phyloP scores from a whole-genome alignment of 2,888 invertebrate genomes.

The Tenthredo scrophulariae region DNA sequence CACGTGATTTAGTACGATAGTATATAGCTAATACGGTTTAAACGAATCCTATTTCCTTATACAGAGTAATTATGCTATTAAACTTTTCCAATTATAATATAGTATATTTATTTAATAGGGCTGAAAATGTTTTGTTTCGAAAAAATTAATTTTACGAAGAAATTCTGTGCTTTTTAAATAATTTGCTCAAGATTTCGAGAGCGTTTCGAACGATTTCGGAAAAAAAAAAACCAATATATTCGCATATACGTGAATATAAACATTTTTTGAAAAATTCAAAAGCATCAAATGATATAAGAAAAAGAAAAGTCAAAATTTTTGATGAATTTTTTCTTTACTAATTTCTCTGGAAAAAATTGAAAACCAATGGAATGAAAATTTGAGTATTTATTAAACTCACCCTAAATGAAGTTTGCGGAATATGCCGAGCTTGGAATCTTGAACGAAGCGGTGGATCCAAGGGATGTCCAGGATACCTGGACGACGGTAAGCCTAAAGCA shows the following conservation, averaged over 20 bases:
- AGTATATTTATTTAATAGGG: no score
- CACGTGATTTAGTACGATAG: neutral
- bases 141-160: neutral
- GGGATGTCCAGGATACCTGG: slow-evolving; percentile 93
- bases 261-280: neutral
- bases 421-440: slow-evolving; percentile 95
- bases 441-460: slow-evolving; percentile 97
- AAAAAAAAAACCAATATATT: no score
- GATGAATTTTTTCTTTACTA: no score
- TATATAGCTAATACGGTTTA: neutral
- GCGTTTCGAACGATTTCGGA: neutral
- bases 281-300: neutral
- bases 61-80: slow-evolving; percentile 19
- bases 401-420: slow-evolving; percentile 82
- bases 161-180: neutral
- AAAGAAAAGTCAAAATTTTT: no score
- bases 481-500: slow-evolving; percentile 94
- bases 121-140: no score
- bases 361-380: neutral
- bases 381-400: neutral
- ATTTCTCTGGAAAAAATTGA: neutral
- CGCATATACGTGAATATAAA: no score
- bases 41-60: slow-evolving; percentile 11
- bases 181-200: neutral
- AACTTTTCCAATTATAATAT: slow-evolving; percentile 54